Evolutionary conservation across 1,140 invertebrate genomes (phyloP).

Genomic region (Hyphantria cunea): DNA sequence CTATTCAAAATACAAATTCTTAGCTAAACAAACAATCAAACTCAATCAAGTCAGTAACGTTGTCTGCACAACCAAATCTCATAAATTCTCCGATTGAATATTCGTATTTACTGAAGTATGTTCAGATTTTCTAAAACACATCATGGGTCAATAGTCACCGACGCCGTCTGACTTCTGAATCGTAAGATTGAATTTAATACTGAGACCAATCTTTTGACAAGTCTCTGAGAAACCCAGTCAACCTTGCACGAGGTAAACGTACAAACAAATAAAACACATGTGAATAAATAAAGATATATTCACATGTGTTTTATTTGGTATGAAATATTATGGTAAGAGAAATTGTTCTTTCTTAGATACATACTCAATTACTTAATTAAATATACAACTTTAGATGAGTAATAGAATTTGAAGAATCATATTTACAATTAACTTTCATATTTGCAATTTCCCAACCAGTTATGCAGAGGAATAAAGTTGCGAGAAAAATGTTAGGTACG

Average conservation of each 20-base stretch:
- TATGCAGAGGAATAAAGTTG: too few species aligned
- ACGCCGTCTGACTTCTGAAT: conserved; percentile 19
- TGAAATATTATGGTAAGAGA: background rate
- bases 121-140: conserved; percentile 21
- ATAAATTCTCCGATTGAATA: conserved; percentile 3
- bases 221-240: conserved; percentile 22
- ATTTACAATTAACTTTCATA: too few species aligned
- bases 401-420: too few species aligned
- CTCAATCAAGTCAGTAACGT: too few species aligned
- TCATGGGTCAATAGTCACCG: conserved; percentile 11
- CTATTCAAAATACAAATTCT: background rate
- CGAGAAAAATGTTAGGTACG: too few species aligned
- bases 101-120: conserved; percentile 14
- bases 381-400: too few species aligned
- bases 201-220: conserved; percentile 28
- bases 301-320: too few species aligned
- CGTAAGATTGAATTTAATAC: conserved; percentile 26
- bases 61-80: background rate
- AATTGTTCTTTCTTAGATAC: too few species aligned
- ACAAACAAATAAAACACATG: conserved; percentile 22
- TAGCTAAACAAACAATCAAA: too few species aligned
- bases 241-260: conserved; percentile 13
- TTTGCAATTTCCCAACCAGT: too few species aligned
- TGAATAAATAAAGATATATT: conserved; percentile 15
- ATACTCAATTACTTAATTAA: too few species aligned